Conservation (phyloP, 2,113 vertebrate genomes). For the Anarrhichthys ocellatus region DNA sequence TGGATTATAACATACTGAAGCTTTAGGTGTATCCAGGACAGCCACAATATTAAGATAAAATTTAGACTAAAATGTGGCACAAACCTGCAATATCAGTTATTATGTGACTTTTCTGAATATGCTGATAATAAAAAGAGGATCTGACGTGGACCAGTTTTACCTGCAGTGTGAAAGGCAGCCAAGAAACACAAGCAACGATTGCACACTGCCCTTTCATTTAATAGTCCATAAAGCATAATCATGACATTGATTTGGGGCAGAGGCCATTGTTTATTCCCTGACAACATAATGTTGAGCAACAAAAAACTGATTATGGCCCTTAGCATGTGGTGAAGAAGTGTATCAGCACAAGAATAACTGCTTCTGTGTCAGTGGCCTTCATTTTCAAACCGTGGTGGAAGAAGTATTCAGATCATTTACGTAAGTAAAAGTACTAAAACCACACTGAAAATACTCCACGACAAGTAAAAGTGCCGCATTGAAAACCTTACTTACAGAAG, state of each 20-base stretch:
- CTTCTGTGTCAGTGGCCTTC: not conserved
- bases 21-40: too few relatives aligned
- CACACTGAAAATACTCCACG: not conserved
- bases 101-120: not conserved
- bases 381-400: not conserved
- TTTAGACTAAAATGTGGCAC: too few relatives aligned
- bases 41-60: too few relatives aligned
- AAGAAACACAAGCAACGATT: not conserved
- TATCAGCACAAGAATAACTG: slow-evolving; percentile 13
- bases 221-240: slow-evolving; percentile 24
- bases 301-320: slow-evolving; percentile 15
- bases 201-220: slow-evolving; percentile 1
- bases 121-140: not conserved
- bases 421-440: not conserved
- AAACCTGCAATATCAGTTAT: not conserved
- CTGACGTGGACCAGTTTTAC: not conserved
- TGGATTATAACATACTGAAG: too few relatives aligned
- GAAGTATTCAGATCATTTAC: not conserved
- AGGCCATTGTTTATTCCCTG: slow-evolving; percentile 33
- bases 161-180: slow-evolving; percentile 10
- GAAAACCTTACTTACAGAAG: not conserved
- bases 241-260: slow-evolving; percentile 8
- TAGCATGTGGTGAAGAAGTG: not conserved
- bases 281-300: slow-evolving; percentile 35
- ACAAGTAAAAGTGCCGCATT: not conserved